Evolutionary conservation across 2,797 vertebrate genomes (phyloP), one percentile per base, ranked within the genome.

Genomic region (Melanotaenia maccullochi): DNA sequence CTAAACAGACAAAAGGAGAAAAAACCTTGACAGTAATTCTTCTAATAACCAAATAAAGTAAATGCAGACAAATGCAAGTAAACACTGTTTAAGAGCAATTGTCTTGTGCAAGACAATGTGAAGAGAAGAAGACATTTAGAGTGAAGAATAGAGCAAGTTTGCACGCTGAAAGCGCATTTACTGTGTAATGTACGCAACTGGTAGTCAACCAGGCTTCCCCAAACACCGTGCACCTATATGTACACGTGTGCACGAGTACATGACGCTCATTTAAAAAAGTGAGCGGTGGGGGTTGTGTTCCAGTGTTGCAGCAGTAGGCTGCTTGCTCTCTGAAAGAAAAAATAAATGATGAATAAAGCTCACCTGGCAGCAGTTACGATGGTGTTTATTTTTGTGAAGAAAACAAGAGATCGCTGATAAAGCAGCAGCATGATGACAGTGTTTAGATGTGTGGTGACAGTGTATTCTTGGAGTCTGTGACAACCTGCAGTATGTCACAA

Each of bases 121-220:
- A 77, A 82, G 74, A 85, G 76, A 73, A 83, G 66, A 67, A 79
- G 71, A 88, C 81, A 82, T 78, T 73, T 67, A 67, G 82, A 77
- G 80, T 76, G 59, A 68, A 74, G 72, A 63, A 87, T 70, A 79
- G 74, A 82, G 65, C 60, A 44, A 74, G 84, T 89, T 88, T 87
- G 89, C 85, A 83, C 73, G 84, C 89, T 93, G 91, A 94, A 94
- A 93, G 86, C 86, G 91, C 91, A 65, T 92, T 93, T 92, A 89
- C 81, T 93, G 93, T 87, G 92, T 82, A 94, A 91, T 88, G 91
- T 73, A 87, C 55, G 22, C 84, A 55, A 59, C 47, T 1, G 78
- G 85, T 55, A 20, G 83, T 87, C 84, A 52, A 70, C 86, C 87
- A 85, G 85, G 87, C 79, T 1, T 57, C 52, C 13, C 51, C 28